A percentile compares a stretch with the other conserved stretches of the same genome.
Conservation (phyloP, 2,113 vertebrate species). For the Carassius carassius region DNA sequence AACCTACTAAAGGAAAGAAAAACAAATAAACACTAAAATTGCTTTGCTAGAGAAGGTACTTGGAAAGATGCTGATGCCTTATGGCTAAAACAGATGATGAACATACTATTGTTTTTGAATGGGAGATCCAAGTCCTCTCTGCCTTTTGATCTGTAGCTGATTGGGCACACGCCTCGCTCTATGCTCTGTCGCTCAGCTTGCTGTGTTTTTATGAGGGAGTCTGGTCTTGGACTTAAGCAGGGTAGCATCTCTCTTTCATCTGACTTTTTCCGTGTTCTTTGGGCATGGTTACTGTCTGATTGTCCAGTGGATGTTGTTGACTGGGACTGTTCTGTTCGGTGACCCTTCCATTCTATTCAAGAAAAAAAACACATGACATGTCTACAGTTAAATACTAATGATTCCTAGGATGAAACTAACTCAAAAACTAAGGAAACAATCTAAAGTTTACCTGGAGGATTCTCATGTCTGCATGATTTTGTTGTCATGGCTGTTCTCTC, state of each 20-base stretch:
- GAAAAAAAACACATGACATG: not conserved
- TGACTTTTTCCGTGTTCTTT: conserved; percentile 66
- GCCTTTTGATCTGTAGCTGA: conserved; percentile 74
- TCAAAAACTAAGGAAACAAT: not conserved
- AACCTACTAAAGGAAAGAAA: conserved; percentile 64
- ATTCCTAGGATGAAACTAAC: not conserved
- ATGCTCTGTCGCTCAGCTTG: conserved; percentile 41
- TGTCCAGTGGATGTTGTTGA: conserved; percentile 51
- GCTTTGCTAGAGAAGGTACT: not conserved
- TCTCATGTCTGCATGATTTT: conserved; percentile 56
- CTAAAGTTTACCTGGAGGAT: conserved; percentile 64
- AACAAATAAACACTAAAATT: not conserved
- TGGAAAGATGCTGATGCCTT: not conserved
- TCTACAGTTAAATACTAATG: not conserved
- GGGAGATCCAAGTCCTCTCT: conserved; percentile 64
- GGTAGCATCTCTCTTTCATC: conserved; percentile 72
- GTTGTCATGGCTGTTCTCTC: conserved; percentile 56
- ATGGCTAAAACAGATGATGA: not conserved
- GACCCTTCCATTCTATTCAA: conserved; percentile 32
- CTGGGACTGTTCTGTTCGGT: conserved; percentile 10
- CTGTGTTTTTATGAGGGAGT: conserved; percentile 19
- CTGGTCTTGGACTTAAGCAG: conserved; percentile 55
- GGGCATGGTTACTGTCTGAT: conserved; percentile 54
- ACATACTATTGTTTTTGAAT: conserved; percentile 72
- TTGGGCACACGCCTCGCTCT: conserved; percentile 65